Base-by-base conservation (phyloP, 2,888 invertebrate species). In the Dicycla oo region DNA sequence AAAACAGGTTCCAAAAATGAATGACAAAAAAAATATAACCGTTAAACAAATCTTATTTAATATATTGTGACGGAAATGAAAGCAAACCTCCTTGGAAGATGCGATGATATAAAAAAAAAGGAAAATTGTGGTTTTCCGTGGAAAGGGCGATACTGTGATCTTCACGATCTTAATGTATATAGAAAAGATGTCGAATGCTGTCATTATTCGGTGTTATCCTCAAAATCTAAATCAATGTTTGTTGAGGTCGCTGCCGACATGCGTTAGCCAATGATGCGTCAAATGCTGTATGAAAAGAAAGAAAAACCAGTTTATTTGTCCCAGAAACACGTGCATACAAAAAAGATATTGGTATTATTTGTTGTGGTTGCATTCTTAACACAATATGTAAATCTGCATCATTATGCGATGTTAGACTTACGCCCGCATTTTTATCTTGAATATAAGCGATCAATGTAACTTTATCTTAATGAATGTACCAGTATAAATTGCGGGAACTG, bases 1-100 rank as follows among this genome's bases (percentile, higher is more conserved):
- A 88, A 88, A 87, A 85, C 81, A 64, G 54, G 83, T 80, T 80
- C 77, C 65, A 72, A 78, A 79, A 82, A 82, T 79, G 64, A 81
- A 83, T 78, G 51, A 70, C 26, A 26, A 62, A 75, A 81, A 56
- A 80, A 65, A 53, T 38, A 61, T 54, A 56, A 73, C 80, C 74
- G 78, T 84, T 86, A 90, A 88, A 87, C 85, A 91, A 87, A 88
- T 88, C 88, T 90, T 89, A 90, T 89, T 91, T 88, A 88, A 90
- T 91, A 89, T 88, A 88, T 90, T 90, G 89, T 90, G 90, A 89
- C 87, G 87, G 81, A 83, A 89, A 88, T 87, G 83, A 83, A 81
- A 86, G 85, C 85, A 86, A 88, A 88, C 81, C 81, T 84, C 69
- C 75, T 72, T 43, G 20, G 74, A 88, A 81, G 87, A 87, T 79